phyloP scores from a whole-genome alignment of 2,113 vertebrate species.

The Hyperoodon ampullatus region DNA sequence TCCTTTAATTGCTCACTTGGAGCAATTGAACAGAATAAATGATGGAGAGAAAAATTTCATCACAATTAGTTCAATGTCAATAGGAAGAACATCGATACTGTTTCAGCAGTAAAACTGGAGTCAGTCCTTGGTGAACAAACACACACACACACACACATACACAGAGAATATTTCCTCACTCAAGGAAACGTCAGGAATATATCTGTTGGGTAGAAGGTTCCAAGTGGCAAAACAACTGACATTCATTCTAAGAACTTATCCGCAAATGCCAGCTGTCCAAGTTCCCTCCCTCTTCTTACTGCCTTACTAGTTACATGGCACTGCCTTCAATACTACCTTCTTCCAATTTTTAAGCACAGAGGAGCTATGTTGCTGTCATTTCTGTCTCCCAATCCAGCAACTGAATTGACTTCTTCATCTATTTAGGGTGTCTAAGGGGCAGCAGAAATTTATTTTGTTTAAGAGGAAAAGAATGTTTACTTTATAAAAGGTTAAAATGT shows the following conservation, averaged over 20 bases:
- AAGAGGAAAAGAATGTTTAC: slow-evolving; percentile 30
- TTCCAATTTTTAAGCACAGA: neutral
- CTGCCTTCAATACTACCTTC: neutral
- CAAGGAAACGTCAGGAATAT: neutral
- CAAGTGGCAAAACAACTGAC: neutral
- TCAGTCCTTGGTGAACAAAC: neutral
- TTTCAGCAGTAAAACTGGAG: neutral
- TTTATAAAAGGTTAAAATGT: slow-evolving; percentile 44
- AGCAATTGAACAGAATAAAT: neutral
- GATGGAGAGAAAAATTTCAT: neutral
- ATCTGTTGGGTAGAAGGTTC: neutral
- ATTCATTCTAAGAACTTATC: neutral
- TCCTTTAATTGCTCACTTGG: neutral
- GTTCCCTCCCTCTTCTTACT: neutral
- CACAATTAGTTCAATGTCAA: neutral
- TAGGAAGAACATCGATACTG: neutral
- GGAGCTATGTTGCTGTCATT: neutral
- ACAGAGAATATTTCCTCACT: neutral
- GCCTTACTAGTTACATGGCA: neutral
- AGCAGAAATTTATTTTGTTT: slow-evolving; percentile 47
- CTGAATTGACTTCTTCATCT: slow-evolving; percentile 31
- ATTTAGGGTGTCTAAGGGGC: slow-evolving; percentile 26
- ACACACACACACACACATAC: neutral
- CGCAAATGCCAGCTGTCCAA: neutral
- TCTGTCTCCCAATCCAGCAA: neutral